These are phyloP conservation scores for Protophormia terraenovae DNA, from an alignment of 2,888 invertebrate species.

Conservation along the genomic window DNA sequence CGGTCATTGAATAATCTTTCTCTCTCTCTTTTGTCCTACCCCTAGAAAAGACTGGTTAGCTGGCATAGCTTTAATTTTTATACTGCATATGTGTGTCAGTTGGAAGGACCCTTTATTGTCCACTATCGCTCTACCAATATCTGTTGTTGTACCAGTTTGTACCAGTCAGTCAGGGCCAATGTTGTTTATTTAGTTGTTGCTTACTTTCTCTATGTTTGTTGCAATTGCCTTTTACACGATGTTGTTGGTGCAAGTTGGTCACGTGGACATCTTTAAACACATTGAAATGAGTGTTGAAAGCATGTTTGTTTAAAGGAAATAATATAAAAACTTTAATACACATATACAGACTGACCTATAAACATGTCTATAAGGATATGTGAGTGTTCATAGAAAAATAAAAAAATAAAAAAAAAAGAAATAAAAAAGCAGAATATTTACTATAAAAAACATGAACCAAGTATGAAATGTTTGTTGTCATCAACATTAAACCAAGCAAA, in stretches of 20 bases:
- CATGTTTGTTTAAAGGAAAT: conserved; percentile 42
- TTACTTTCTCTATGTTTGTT: not conserved
- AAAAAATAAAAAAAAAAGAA: too few species aligned
- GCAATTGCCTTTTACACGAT: not conserved
- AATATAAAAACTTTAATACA: not conserved
- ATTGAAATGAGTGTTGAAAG: conserved; percentile 29
- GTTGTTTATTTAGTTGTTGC: conserved; percentile 14
- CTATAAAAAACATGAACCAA: conserved; percentile 1
- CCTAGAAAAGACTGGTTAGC: conserved; percentile 39
- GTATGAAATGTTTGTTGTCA: conserved; percentile 42
- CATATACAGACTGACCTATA: not conserved
- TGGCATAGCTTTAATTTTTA: conserved; percentile 62
- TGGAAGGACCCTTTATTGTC: not conserved
- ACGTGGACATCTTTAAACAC: conserved; percentile 42
- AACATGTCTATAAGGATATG: not conserved
- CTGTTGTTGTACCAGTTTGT: not conserved
- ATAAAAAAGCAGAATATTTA: too few species aligned
- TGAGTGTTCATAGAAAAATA: too few species aligned
- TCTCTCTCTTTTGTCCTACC: not conserved
- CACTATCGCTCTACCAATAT: not conserved
- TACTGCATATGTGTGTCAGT: not conserved
- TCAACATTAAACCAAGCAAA: conserved; percentile 50
- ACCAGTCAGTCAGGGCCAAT: conserved; percentile 37
- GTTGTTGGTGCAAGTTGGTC: conserved; percentile 14
- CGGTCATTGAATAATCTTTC: conserved; percentile 48